These are phyloP conservation scores for Rhyacichthys aspro DNA, from an alignment of 2,797 vertebrate genomes.

Conservation along the genomic window DNA sequence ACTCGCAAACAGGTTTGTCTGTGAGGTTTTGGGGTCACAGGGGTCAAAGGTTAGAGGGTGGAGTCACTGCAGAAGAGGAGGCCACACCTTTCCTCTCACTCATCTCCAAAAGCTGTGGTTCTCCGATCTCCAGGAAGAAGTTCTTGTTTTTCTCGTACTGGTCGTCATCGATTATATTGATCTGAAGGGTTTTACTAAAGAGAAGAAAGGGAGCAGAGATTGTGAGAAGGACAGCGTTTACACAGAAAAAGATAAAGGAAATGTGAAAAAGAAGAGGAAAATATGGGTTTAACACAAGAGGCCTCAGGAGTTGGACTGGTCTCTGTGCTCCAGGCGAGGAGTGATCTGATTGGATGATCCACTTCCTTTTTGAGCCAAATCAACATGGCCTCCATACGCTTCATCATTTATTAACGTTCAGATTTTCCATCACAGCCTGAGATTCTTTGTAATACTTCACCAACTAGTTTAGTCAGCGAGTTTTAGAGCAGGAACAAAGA, in stretches of 20 bases:
- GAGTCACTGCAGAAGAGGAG: constrained; percentile 44
- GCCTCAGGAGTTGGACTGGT: not conserved
- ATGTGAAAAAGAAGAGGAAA: not conserved
- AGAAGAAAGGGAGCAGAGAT: not conserved
- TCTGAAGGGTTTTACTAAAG: constrained; percentile 91
- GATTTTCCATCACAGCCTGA: not conserved
- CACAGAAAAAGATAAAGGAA: too few relatives aligned
- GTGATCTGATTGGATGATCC: not conserved
- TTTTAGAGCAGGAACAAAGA: too few relatives aligned
- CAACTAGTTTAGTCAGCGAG: too few relatives aligned
- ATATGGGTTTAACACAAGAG: not conserved
- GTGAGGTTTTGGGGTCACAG: constrained; percentile 1
- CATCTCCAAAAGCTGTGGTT: constrained; percentile 95
- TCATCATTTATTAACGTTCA: not conserved
- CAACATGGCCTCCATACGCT: not conserved
- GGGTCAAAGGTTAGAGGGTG: constrained; percentile 60
- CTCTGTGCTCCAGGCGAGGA: not conserved
- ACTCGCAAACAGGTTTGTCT: too few relatives aligned
- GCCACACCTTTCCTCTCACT: constrained; percentile 98
- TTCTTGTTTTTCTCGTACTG: constrained; percentile 99
- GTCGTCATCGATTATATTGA: constrained; percentile 98
- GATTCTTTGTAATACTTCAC: too few relatives aligned
- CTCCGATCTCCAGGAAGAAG: constrained; percentile 95
- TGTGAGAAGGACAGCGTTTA: too few relatives aligned
- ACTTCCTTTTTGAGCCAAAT: not conserved